Evolutionary conservation across 2,888 invertebrate genomes (phyloP).

Genomic region (Acutogordius australiensis): DNA sequence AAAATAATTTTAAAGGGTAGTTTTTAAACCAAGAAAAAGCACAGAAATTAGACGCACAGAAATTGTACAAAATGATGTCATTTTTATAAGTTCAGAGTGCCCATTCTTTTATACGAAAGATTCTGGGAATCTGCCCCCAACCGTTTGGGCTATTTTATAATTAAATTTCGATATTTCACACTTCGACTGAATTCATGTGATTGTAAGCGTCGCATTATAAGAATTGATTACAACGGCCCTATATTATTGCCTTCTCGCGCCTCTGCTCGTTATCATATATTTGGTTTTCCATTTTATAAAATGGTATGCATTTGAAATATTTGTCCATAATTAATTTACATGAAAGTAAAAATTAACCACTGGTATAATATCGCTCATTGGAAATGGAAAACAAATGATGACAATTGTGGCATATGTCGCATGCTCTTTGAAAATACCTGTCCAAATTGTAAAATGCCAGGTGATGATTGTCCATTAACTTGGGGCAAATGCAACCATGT

Average conservation of each 20-base stretch:
- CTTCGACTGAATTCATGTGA: too few relatives aligned
- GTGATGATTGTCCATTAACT: slow-evolving; percentile 85
- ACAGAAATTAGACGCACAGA: too few relatives aligned
- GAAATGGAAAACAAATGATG: slow-evolving; percentile 96
- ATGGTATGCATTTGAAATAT: slow-evolving; percentile 10
- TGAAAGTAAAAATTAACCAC: slow-evolving; percentile 16
- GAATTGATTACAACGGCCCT: too few relatives aligned
- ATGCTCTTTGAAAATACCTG: slow-evolving; percentile 96
- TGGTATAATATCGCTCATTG: slow-evolving; percentile 89
- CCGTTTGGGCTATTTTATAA: too few relatives aligned
- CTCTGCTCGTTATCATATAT: neutral
- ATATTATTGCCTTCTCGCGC: neutral
- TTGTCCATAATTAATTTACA: slow-evolving; percentile 10
- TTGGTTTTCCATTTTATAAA: slow-evolving; percentile 1
- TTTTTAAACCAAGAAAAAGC: too few relatives aligned
- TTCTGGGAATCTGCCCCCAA: too few relatives aligned
- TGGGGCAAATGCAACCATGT: slow-evolving; percentile 97
- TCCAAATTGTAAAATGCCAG: slow-evolving; percentile 80
- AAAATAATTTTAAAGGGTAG: too few relatives aligned
- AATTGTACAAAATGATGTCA: too few relatives aligned
- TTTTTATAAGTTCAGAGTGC: too few relatives aligned
- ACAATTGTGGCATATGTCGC: slow-evolving; percentile 91
- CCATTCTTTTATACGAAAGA: too few relatives aligned
- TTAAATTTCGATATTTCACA: too few relatives aligned
- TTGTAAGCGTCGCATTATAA: too few relatives aligned